Conservation (phyloP, 1,140 invertebrate species). For the Zaprionus vittiger region DNA sequence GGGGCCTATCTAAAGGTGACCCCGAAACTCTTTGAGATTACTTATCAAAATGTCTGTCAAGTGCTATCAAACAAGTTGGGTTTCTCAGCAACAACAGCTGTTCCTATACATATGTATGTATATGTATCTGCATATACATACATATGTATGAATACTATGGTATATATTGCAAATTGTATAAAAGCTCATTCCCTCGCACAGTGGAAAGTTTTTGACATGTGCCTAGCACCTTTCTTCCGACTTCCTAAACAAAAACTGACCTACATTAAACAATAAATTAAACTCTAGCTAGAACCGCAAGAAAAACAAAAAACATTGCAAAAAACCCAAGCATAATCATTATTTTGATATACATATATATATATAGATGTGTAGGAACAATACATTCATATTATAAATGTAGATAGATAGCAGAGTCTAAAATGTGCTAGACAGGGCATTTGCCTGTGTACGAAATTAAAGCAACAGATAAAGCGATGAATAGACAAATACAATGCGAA, state of each 20-base stretch:
- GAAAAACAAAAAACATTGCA: slow-evolving; percentile 26
- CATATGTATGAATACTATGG: slow-evolving; percentile 4
- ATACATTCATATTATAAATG: not conserved
- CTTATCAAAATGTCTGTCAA: slow-evolving; percentile 26
- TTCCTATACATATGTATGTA: slow-evolving; percentile 28
- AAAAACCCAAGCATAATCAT: not conserved
- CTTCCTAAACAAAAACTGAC: slow-evolving; percentile 52
- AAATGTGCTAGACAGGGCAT: slow-evolving; percentile 22
- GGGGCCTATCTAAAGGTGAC: slow-evolving; percentile 27
- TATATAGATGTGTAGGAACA: not conserved
- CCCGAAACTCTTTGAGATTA: slow-evolving; percentile 5
- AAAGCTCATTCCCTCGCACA: slow-evolving; percentile 7
- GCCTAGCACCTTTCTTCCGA: slow-evolving; percentile 32
- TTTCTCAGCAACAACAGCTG: slow-evolving; percentile 1
- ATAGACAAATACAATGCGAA: not conserved
- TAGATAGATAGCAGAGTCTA: slow-evolving; percentile 15
- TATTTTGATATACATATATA: slow-evolving; percentile 2
- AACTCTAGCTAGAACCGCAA: slow-evolving; percentile 40
- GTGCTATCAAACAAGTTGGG: slow-evolving; percentile 1
- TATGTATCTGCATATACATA: not conserved
- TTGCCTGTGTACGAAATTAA: slow-evolving; percentile 19
- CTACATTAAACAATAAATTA: slow-evolving; percentile 55
- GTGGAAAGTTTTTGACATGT: slow-evolving; percentile 43
- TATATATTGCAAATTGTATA: not conserved
- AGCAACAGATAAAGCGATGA: not conserved